Base-by-base conservation (phyloP, 2,888 invertebrate genomes). In the Spodoptera littoralis region DNA sequence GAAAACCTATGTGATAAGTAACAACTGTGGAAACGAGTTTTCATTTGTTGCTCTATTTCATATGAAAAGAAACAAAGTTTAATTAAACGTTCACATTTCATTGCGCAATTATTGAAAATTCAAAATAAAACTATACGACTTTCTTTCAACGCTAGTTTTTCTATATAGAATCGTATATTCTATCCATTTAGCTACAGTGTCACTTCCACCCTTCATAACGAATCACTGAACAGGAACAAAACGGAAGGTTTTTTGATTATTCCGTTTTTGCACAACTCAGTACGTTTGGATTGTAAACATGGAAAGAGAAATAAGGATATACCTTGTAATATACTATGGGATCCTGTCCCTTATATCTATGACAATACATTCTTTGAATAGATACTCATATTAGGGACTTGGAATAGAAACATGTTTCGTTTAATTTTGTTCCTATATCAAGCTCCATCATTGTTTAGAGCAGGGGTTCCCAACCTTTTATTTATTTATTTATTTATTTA, bases 171-270 rank as follows among this genome's bases (percentile, higher is more conserved):
- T 30, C 6, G 6, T 30, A 6, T 30, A 30, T 6, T 30, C 4
- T 30, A 30, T 30, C 2, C 30, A 18, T 36, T 36, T 6, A 36
- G 36, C 36, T 36, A 36, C 36, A 36, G 9, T 36, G 36, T 36
- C 6, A 36, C 36, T 36, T 8, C 36, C 36, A 36, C 36, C 36
- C 36, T 36, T 36, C 36, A 36, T 49, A 51, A 55, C 63, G 64
- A 64, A 47, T 72, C 79, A 72, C 51, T 79, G 77, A 74, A 60
- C 67, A 64, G 72, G 72, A 78, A 77, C 68, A 74, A 72, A 59
- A 63, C 55, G 52, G 72, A 77, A 70, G 69, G 77, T 74, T 74
- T 78, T 71, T 79, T 63, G 54, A 74, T 79, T 79, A 68, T 77
- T 65, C 46, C 55, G 60, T 61, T 65, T 69, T 59, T 75, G 54